Conservation (phyloP, 2,797 vertebrate species). For the Eulemur rubriventer region DNA sequence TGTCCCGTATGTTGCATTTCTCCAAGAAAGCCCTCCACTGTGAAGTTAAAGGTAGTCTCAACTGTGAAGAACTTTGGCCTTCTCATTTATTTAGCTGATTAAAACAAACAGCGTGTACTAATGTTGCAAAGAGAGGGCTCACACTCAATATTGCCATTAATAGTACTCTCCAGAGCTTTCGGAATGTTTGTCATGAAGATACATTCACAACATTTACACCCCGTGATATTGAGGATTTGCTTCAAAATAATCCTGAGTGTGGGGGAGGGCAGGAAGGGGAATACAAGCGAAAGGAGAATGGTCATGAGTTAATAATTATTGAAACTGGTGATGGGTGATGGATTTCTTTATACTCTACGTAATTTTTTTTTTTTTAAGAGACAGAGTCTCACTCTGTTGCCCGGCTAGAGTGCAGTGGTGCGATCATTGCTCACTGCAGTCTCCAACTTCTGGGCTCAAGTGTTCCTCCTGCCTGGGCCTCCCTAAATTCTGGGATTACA, state of each 20-base stretch:
- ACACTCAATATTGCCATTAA: background rate
- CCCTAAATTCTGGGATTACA: background rate
- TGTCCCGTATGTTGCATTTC: background rate
- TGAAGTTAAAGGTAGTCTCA: background rate
- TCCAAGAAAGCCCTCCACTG: background rate
- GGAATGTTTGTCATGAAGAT: background rate
- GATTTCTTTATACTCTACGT: background rate
- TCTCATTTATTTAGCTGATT: constrained; percentile 21
- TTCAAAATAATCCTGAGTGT: background rate
- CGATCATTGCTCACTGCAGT: background rate
- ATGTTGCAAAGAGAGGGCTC: background rate
- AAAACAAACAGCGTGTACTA: background rate
- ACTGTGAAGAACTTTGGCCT: background rate
- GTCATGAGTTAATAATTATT: background rate
- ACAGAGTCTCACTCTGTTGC: background rate
- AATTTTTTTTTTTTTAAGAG: background rate
- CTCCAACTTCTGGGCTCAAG: background rate
- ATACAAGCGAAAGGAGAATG: background rate
- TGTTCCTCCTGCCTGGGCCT: background rate
- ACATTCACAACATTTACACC: background rate
- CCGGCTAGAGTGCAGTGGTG: background rate
- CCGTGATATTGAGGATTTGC: background rate
- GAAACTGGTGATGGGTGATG: background rate
- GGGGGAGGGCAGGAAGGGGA: background rate
- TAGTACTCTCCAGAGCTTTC: background rate